Percentiles rank a stretch among this genome's conserved stretches.
phyloP scores from a whole-genome alignment of 1,140 invertebrate genomes.

The Drosophila bifasciata region DNA sequence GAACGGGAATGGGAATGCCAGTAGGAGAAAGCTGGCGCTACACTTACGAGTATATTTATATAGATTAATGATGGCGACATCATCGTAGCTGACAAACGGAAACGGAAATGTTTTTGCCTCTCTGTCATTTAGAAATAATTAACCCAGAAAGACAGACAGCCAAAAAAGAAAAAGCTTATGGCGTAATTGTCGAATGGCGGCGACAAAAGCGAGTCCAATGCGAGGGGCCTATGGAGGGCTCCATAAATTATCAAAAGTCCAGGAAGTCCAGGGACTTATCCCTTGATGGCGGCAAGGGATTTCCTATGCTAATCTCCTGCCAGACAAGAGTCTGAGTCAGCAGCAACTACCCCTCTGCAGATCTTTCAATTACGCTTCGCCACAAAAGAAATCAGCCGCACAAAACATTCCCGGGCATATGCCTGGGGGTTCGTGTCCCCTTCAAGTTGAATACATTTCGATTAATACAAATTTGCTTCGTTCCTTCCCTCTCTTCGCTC shows the following conservation, averaged over 20 bases:
- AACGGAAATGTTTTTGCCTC: slow-evolving; percentile 63
- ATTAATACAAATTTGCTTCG: slow-evolving; percentile 55
- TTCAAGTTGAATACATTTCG: slow-evolving; percentile 60
- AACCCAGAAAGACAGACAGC: slow-evolving; percentile 46
- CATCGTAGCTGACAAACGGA: slow-evolving; percentile 54
- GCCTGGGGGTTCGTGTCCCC: slow-evolving; percentile 13
- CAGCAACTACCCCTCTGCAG: slow-evolving; percentile 9
- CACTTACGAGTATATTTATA: slow-evolving; percentile 31
- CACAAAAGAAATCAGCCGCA: slow-evolving; percentile 33
- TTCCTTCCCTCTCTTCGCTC: slow-evolving; percentile 41
- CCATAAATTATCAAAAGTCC: slow-evolving; percentile 23
- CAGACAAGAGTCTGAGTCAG: slow-evolving; percentile 3
- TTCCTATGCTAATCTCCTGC: not conserved
- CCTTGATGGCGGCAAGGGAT: not conserved
- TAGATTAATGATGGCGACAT: slow-evolving; percentile 71
- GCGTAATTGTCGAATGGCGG: slow-evolving; percentile 70
- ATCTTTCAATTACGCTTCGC: slow-evolving; percentile 43
- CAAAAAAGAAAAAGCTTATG: slow-evolving; percentile 73
- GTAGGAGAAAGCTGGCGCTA: not conserved
- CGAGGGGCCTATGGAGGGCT: slow-evolving; percentile 11
- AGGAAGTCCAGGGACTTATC: slow-evolving; percentile 8
- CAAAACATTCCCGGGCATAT: slow-evolving; percentile 22
- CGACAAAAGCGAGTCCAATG: slow-evolving; percentile 31
- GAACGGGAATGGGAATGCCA: not conserved
- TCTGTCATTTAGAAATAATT: slow-evolving; percentile 74